phyloP scores from a whole-genome alignment of 2,797 vertebrate species.

The Spinus olivaceus region DNA sequence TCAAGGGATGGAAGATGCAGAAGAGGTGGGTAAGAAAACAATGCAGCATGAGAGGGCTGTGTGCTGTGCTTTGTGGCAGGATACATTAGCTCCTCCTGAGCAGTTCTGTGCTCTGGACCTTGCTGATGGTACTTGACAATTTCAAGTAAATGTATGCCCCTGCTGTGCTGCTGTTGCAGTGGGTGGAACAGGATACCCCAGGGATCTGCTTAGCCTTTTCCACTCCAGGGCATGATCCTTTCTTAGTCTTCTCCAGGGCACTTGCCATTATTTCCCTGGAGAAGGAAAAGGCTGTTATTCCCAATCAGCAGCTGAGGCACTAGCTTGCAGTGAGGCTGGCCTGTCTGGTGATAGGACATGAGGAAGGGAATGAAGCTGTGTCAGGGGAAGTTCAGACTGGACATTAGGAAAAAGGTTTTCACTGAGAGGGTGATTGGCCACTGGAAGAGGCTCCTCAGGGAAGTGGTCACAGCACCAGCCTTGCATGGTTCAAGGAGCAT shows the following conservation, averaged over 20 bases:
- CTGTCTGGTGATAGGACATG: not conserved
- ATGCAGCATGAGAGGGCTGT: not conserved
- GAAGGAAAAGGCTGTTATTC: not conserved
- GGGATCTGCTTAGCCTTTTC: not conserved
- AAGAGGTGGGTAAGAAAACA: not conserved
- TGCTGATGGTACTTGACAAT: not conserved
- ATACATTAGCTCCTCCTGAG: not conserved
- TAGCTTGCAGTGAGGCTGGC: not conserved
- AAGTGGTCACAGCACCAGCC: not conserved
- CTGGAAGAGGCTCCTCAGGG: not conserved
- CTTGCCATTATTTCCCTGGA: not conserved
- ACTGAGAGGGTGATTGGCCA: not conserved
- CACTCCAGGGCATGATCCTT: not conserved
- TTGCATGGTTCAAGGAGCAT: not conserved
- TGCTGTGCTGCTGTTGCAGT: not conserved
- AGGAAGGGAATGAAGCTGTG: not conserved
- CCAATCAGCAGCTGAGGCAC: not conserved
- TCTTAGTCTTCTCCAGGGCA: not conserved
- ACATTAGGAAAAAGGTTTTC: not conserved
- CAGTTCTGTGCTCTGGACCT: not conserved
- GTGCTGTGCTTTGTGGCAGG: not conserved
- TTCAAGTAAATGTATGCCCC: not conserved
- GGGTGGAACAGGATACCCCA: not conserved
- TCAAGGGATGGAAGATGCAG: not conserved
- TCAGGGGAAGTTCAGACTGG: not conserved